These are phyloP conservation scores for Candoia aspera DNA, from an alignment of 2,113 vertebrate species.

Conservation along the genomic window DNA sequence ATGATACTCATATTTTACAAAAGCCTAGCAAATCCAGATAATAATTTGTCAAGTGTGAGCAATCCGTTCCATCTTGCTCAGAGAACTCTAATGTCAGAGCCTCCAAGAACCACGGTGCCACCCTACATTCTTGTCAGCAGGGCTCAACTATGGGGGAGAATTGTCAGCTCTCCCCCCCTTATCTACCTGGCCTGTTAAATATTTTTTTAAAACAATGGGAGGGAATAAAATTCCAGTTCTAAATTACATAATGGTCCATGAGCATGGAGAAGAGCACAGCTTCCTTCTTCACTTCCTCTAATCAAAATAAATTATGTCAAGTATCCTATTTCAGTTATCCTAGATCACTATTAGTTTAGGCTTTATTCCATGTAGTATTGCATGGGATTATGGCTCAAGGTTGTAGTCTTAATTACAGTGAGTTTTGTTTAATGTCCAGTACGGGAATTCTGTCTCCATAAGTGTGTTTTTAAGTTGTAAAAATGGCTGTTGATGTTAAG, in stretches of 20 bases:
- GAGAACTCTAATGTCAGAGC: not conserved
- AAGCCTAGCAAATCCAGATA: not conserved
- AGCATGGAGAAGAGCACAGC: too few relatives aligned
- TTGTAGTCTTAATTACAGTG: not conserved
- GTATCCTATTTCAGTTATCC: not conserved
- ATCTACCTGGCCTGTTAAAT: not conserved
- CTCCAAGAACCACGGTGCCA: not conserved
- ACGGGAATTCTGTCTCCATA: not conserved
- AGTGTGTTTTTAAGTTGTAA: not conserved
- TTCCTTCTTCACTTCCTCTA: too few relatives aligned
- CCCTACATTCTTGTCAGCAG: too few relatives aligned
- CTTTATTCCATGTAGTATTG: not conserved
- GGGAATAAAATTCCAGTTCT: too few relatives aligned
- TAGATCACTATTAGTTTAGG: not conserved
- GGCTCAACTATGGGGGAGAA: not conserved
- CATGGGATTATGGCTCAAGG: not conserved
- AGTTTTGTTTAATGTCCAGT: not conserved
- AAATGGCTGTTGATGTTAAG: not conserved
- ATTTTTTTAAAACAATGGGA: too few relatives aligned
- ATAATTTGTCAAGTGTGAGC: not conserved
- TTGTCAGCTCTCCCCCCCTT: not conserved
- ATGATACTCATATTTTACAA: not conserved
- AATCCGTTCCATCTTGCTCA: not conserved
- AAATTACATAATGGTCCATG: too few relatives aligned
- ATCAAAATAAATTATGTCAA: too few relatives aligned